phyloP scores from a whole-genome alignment of 2,113 vertebrate species.

The Pedionomus torquatus region DNA sequence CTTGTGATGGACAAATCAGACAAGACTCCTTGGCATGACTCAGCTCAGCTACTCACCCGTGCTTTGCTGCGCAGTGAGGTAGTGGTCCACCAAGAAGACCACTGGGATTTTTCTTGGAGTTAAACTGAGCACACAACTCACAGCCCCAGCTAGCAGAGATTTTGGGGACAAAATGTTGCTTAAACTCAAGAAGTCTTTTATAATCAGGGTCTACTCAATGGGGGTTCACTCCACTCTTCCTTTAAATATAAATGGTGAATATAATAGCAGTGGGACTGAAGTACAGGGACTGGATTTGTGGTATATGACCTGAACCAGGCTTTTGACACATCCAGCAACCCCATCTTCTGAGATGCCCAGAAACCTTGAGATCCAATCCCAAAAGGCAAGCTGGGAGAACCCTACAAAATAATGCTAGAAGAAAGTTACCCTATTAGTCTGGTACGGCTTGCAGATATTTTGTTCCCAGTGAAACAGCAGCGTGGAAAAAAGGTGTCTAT shows the following conservation, averaged over 20 bases:
- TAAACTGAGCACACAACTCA: neutral
- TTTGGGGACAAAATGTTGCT: rapidly evolving
- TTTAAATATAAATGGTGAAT: neutral
- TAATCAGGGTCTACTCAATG: neutral
- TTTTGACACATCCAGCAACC: neutral
- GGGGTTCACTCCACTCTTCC: neutral
- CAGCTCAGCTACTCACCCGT: neutral
- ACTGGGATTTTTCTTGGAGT: neutral
- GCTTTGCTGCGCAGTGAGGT: neutral
- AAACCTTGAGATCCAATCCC: neutral
- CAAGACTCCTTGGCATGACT: neutral
- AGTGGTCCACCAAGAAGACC: neutral
- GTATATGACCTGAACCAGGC: neutral
- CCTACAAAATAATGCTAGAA: neutral
- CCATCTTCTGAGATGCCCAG: neutral
- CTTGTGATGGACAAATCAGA: neutral
- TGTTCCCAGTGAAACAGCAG: neutral
- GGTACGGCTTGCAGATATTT: neutral
- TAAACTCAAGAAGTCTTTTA: neutral
- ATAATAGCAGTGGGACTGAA: neutral
- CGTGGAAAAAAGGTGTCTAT: neutral
- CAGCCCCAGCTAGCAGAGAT: neutral
- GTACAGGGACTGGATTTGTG: neutral
- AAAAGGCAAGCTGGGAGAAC: neutral
- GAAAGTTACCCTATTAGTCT: neutral